A percentile compares a stretch with the other conserved stretches of the same genome.
phyloP scores from a whole-genome alignment of 2,888 invertebrate genomes.

The Andrena dorsata region DNA sequence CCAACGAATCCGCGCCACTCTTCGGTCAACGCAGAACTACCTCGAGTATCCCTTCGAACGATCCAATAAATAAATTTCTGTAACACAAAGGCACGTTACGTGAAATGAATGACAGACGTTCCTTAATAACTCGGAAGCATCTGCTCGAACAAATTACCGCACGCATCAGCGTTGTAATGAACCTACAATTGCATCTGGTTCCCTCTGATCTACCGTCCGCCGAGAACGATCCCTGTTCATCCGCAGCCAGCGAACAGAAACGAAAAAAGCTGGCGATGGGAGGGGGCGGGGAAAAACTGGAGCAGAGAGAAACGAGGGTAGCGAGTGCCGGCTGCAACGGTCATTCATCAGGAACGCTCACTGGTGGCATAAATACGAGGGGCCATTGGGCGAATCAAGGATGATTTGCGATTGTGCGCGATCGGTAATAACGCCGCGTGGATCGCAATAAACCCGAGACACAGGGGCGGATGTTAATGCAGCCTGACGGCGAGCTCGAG shows the following conservation, averaged over 20 bases:
- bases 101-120: too few species aligned
- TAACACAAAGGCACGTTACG: too few species aligned
- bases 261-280: too few species aligned
- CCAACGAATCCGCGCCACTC: not conserved
- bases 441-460: conserved; percentile 17
- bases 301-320: not conserved
- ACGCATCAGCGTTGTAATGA: not conserved
- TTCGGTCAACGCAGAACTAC: too few species aligned
- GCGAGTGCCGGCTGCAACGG: conserved; percentile 4
- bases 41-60: too few species aligned
- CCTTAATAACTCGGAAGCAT: too few species aligned
- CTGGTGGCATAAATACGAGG: conserved; percentile 17
- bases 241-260: not conserved
- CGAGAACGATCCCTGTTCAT: conserved; percentile 2
- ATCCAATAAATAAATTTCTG: too few species aligned
- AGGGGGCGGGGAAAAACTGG: not conserved
- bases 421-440: conserved; percentile 19
- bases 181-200: not conserved
- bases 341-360: conserved; percentile 24
- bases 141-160: not conserved
- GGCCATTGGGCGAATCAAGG: conserved; percentile 21
- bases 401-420: conserved; percentile 36
- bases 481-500: conserved; percentile 8
- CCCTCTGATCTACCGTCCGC: not conserved
- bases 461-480: conserved; percentile 30